Evolutionary conservation across 2,888 invertebrate genomes (phyloP).

Genomic region (Marasmarcha lunaedactyla): DNA sequence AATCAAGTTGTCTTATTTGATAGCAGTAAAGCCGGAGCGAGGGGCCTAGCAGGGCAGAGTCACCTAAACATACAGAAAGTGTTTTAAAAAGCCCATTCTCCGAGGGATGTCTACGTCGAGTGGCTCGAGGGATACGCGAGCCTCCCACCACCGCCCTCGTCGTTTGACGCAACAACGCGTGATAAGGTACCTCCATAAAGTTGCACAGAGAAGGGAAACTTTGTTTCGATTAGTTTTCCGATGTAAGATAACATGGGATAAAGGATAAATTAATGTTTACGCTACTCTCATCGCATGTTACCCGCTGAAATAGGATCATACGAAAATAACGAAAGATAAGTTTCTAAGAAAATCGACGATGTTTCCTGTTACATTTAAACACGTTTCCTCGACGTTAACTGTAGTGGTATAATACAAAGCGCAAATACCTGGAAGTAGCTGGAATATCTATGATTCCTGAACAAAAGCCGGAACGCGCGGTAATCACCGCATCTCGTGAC

Average conservation of each 20-base stretch:
- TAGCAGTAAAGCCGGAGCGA: too few species aligned
- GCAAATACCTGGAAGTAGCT: slow-evolving; percentile 20
- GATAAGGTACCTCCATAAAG: background rate
- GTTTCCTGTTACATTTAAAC: background rate
- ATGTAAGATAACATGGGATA: background rate
- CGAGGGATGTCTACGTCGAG: slow-evolving; percentile 28
- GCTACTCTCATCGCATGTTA: background rate
- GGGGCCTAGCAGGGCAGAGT: too few species aligned
- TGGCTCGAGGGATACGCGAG: slow-evolving; percentile 15
- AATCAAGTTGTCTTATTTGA: too few species aligned
- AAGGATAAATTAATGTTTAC: background rate
- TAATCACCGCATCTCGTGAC: slow-evolving; percentile 33
- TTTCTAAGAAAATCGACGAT: background rate
- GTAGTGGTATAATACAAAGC: slow-evolving; percentile 4
- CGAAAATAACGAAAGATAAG: background rate
- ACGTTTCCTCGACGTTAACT: background rate
- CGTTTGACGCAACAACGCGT: background rate
- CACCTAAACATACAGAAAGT: slow-evolving; percentile 45
- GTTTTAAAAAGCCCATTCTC: slow-evolving; percentile 41
- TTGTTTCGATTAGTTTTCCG: background rate
- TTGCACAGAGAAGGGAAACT: background rate
- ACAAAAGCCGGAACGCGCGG: slow-evolving; percentile 22
- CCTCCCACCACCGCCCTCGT: background rate
- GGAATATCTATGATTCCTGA: slow-evolving; percentile 22
- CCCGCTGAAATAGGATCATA: background rate